These are phyloP conservation scores for Lumbricus terrestris DNA, from an alignment of 2,888 invertebrate genomes.

Conservation along the genomic window DNA sequence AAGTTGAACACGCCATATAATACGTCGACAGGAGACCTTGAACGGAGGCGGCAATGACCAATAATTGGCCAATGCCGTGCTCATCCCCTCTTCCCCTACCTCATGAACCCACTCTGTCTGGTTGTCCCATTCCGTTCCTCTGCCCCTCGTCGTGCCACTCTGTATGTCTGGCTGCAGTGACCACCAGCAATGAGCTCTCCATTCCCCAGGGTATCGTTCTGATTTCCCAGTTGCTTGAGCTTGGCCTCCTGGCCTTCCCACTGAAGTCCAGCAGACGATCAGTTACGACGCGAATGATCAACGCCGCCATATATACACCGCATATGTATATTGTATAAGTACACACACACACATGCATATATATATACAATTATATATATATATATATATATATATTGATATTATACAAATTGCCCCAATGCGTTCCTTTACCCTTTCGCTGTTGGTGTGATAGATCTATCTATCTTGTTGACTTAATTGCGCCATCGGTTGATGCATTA, in stretches of 20 bases:
- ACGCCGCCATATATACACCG: not conserved
- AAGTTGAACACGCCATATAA: not conserved
- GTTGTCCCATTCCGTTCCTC: not conserved
- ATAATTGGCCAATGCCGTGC: not conserved
- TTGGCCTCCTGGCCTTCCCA: not conserved
- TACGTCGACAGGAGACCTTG: not conserved
- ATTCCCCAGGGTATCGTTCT: not conserved
- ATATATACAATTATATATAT: not conserved
- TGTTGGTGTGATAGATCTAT: no score
- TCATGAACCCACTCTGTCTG: no score
- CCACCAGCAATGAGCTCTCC: not conserved
- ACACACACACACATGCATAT: no score
- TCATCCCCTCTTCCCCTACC: not conserved
- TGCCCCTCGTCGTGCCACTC: not conserved
- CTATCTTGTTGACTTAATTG: no score
- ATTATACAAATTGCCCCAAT: no score
- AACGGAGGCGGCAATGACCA: not conserved
- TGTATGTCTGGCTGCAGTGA: not conserved
- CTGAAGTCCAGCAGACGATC: not conserved
- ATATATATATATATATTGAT: no score
- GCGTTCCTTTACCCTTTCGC: no score
- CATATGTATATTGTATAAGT: no score
- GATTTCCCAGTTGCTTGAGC: not conserved
- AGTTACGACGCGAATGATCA: slow-evolving; percentile 3
- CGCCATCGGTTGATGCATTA: no score